Evolutionary conservation across 2,113 vertebrate genomes (phyloP).

Genomic region (Rhea americana): DNA sequence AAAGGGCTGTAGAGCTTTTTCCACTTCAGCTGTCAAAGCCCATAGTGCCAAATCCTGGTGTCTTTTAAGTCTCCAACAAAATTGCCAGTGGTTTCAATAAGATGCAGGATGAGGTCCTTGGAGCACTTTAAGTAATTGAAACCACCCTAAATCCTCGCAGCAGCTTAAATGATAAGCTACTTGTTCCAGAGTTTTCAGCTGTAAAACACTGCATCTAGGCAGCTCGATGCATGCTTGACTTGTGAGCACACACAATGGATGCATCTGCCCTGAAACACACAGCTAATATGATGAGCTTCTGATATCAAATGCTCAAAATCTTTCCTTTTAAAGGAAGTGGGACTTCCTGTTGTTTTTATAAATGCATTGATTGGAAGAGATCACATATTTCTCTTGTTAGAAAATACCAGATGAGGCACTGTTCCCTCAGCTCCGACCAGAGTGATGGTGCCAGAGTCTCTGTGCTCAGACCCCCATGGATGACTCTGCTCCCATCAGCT

Average conservation of each 20-base stretch:
- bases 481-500: not conserved
- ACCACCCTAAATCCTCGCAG: constrained; percentile 57
- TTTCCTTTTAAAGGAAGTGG: not conserved
- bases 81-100: not conserved
- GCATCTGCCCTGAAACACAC: not conserved
- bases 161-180: constrained; percentile 64
- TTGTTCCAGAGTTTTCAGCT: constrained; percentile 59
- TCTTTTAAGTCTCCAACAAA: constrained; percentile 30
- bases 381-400: not conserved
- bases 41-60: constrained; percentile 40
- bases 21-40: constrained; percentile 53
- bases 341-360: not conserved
- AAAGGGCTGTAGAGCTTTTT: constrained; percentile 47
- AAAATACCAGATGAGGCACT: not conserved
- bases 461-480: not conserved
- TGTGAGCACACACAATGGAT: not conserved
- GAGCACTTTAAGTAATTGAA: constrained; percentile 63
- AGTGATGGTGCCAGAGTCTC: not conserved
- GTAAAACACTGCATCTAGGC: not conserved
- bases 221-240: not conserved
- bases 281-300: not conserved
- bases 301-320: not conserved
- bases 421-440: not conserved
- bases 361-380: not conserved
- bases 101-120: constrained; percentile 29